Conservation (phyloP, 2,113 vertebrate species). For the Cryptomyrus ogoouensis region DNA sequence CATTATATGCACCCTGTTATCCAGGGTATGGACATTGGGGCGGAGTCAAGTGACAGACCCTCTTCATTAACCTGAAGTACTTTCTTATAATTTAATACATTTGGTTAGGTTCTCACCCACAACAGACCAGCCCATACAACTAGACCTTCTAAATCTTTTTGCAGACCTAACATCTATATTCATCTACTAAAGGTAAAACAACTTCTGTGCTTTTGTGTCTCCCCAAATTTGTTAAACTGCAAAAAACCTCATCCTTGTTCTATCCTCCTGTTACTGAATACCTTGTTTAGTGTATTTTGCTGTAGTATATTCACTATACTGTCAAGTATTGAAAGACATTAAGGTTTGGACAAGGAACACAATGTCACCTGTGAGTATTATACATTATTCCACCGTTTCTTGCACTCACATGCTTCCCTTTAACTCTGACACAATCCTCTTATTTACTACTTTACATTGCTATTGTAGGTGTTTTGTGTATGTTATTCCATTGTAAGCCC, state of each 20-base stretch:
- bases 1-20: neutral
- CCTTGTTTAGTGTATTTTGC: neutral
- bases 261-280: neutral
- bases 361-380: neutral
- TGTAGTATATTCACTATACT: neutral
- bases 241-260: neutral
- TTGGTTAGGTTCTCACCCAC: neutral
- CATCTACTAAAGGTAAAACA: neutral
- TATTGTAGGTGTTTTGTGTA: neutral
- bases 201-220: neutral
- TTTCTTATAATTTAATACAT: neutral
- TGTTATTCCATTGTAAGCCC: neutral
- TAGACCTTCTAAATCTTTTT: neutral
- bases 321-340: neutral
- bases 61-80: neutral
- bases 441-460: neutral
- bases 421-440: neutral
- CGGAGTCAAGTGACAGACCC: neutral
- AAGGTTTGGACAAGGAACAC: neutral
- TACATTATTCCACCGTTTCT: neutral
- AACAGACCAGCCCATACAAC: neutral
- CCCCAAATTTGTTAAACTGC: neutral
- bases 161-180: neutral
- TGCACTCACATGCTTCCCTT: neutral
- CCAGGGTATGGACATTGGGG: neutral